A percentile compares a stretch with the other conserved stretches of the same genome.
Evolutionary conservation across 2,888 invertebrate species (phyloP).

Genomic region (Biston betularia): DNA sequence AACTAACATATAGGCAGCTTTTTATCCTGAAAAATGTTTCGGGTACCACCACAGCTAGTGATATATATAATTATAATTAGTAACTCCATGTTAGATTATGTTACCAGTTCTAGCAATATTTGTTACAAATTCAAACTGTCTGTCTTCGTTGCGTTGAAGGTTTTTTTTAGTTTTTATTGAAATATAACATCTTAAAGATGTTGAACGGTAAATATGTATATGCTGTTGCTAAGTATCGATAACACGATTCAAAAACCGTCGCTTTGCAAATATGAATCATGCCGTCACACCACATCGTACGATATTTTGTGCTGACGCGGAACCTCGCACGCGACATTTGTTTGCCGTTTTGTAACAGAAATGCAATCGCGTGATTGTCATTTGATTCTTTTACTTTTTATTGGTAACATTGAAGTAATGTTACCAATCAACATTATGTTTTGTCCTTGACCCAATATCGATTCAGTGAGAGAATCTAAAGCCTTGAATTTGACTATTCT

Average conservation of each 20-base stretch:
- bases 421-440: conserved; percentile 12
- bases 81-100: too few species aligned
- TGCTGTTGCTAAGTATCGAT: conserved; percentile 7
- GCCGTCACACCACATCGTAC: conserved; percentile 41
- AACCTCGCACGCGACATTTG: conserved; percentile 33
- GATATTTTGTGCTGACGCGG: conserved; percentile 46
- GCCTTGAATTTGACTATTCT: conserved; percentile 1
- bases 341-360: conserved; percentile 37
- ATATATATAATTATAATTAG: too few species aligned
- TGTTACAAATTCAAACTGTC: too few species aligned
- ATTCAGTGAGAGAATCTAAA: conserved; percentile 5
- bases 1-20: too few species aligned
- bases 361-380: conserved; percentile 34
- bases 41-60: too few species aligned
- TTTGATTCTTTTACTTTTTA: conserved; percentile 33
- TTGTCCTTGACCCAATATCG: conserved; percentile 26
- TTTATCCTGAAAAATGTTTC: too few species aligned
- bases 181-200: not conserved
- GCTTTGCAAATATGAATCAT: conserved; percentile 21
- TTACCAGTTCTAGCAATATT: too few species aligned
- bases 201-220: not conserved
- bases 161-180: not conserved
- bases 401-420: conserved; percentile 29
- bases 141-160: too few species aligned
- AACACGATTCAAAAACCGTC: conserved; percentile 10